Conservation (phyloP, 1,140 invertebrate genomes). For the Ditylenchus dipsaci region DNA sequence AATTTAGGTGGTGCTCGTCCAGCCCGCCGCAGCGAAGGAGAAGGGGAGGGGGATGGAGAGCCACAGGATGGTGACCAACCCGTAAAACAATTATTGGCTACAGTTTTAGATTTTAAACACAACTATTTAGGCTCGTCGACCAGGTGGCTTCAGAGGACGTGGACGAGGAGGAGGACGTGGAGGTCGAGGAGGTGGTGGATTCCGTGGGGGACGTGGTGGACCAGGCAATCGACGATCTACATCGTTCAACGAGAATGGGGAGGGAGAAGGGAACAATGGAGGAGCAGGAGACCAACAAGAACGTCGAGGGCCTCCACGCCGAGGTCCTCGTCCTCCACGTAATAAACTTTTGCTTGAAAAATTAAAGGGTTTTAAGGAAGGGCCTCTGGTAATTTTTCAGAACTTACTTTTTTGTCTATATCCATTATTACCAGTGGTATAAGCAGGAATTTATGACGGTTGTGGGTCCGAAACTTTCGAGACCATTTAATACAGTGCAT, state of each 20-base stretch:
- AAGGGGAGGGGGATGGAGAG: neutral
- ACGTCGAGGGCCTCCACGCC: neutral
- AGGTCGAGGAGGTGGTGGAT: neutral
- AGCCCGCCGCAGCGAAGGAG: neutral
- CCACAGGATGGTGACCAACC: neutral
- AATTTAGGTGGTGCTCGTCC: constrained; percentile 3
- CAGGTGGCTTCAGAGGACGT: neutral
- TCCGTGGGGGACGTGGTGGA: constrained; percentile 10
- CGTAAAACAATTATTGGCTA: neutral
- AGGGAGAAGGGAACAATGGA: constrained; percentile 1
- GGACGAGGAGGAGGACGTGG: constrained; percentile 19
- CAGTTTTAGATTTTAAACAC: neutral
- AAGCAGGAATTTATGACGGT: no score
- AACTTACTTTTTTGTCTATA: no score
- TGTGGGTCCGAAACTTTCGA: no score
- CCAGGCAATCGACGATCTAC: constrained; percentile 1
- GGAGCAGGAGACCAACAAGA: constrained; percentile 3
- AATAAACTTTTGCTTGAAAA: no score
- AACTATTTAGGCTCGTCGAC: constrained; percentile 6
- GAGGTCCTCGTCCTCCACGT: no score
- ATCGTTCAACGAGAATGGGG: neutral
- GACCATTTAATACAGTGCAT: no score
- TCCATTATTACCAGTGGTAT: no score
- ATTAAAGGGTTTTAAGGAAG: no score
- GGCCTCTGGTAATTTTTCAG: no score